Evolutionary conservation across 2,113 vertebrate species (phyloP).

Genomic region (Platanista minor): DNA sequence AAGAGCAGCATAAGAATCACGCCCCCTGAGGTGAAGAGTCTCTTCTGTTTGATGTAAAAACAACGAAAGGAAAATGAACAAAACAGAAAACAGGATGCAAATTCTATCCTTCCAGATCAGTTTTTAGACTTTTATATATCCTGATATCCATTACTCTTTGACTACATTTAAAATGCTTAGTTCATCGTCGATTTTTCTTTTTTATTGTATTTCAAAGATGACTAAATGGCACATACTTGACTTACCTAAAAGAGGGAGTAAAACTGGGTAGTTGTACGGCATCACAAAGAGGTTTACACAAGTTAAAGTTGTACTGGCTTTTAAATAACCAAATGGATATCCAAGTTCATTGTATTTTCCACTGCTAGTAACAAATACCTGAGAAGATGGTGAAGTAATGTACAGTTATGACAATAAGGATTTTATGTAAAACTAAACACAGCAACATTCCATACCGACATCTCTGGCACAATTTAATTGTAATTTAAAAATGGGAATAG

Average conservation of each 20-base stretch:
- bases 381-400: conserved; percentile 49
- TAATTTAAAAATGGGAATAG: conserved; percentile 7
- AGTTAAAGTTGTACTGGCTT: conserved; percentile 88
- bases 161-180: conserved; percentile 59
- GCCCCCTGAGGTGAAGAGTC: conserved; percentile 69
- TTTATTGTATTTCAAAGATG: conserved; percentile 58
- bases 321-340: conserved; percentile 87
- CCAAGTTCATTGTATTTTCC: conserved; percentile 88
- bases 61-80: conserved; percentile 71
- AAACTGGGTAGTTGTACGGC: conserved; percentile 89
- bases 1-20: conserved; percentile 77
- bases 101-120: conserved; percentile 73
- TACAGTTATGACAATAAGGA: neutral
- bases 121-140: conserved; percentile 71
- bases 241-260: conserved; percentile 88
- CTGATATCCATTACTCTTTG: conserved; percentile 70
- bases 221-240: conserved; percentile 47
- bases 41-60: conserved; percentile 70
- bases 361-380: conserved; percentile 89
- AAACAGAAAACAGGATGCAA: conserved; percentile 75
- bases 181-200: conserved; percentile 50
- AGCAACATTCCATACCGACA: neutral
- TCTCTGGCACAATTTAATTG: neutral
- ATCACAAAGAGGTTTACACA: conserved; percentile 91
- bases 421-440: neutral